Conservation (phyloP, 2,113 vertebrate species). For the Rhynchomys soricoides region DNA sequence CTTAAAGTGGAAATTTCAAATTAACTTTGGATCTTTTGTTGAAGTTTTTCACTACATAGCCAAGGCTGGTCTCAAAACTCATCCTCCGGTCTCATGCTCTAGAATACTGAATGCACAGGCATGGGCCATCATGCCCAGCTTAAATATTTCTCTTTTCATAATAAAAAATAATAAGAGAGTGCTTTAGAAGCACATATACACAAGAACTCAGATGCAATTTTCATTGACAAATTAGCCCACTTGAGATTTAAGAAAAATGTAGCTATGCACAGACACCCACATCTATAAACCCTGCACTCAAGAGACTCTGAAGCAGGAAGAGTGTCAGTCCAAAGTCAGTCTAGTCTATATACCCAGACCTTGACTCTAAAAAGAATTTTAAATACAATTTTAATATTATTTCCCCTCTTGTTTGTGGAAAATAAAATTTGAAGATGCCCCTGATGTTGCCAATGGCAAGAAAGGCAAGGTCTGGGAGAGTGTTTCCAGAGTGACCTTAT, state of each 20-base stretch:
- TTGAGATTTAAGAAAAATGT: background rate
- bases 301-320: background rate
- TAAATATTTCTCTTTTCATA: slow-evolving; percentile 4
- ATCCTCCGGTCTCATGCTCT: background rate
- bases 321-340: background rate
- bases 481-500: background rate
- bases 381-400: background rate
- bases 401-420: background rate
- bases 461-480: background rate
- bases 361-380: background rate
- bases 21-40: background rate
- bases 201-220: background rate
- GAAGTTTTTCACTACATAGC: background rate
- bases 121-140: background rate
- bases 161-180: background rate
- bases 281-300: background rate
- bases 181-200: background rate
- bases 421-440: background rate
- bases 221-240: background rate
- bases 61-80: background rate
- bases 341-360: background rate
- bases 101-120: background rate
- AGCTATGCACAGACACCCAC: background rate
- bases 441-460: background rate
- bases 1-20: background rate